A percentile compares a stretch with the other conserved stretches of the same genome.
Evolutionary conservation across 2,888 invertebrate species (phyloP).

Genomic region (Monochamus alternatus): DNA sequence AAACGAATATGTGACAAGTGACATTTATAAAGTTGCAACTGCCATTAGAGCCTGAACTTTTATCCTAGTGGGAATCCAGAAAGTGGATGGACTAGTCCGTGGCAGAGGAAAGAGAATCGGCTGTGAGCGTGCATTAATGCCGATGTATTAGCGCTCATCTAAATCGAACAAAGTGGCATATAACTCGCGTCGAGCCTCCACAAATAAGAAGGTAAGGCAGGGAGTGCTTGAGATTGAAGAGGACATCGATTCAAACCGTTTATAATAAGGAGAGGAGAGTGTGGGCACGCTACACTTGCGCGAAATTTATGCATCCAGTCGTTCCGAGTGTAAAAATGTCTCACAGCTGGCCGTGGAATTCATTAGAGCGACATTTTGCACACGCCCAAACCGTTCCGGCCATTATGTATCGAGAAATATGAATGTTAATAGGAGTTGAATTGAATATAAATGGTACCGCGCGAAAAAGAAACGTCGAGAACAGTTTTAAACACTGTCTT

Average conservation of each 20-base stretch:
- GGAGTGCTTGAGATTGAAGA: conserved; percentile 45
- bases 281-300: conserved; percentile 54
- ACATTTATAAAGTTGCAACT: too few relatives aligned
- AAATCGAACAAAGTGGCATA: conserved; percentile 41
- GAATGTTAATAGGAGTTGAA: conserved; percentile 62
- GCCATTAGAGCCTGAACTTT: too few relatives aligned
- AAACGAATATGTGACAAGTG: too few relatives aligned
- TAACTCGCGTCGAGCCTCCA: conserved; percentile 34
- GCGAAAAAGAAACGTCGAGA: conserved; percentile 22
- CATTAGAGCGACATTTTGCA: conserved; percentile 66
- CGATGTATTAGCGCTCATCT: conserved; percentile 35
- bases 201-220: conserved; percentile 39
- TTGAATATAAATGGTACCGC: conserved; percentile 50
- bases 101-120: not conserved
- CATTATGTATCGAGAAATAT: conserved; percentile 65
- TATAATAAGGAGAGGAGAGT: conserved; percentile 48
- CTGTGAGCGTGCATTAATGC: conserved; percentile 57
- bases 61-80: not conserved
- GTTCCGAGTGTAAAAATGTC: conserved; percentile 64
- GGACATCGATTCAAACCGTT: conserved; percentile 50
- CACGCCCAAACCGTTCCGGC: conserved; percentile 65
- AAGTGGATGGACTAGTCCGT: not conserved
- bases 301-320: conserved; percentile 62
- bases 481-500: conserved; percentile 47
- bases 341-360: conserved; percentile 67